phyloP scores from a whole-genome alignment of 2,113 vertebrate species.

The Strix uralensis region DNA sequence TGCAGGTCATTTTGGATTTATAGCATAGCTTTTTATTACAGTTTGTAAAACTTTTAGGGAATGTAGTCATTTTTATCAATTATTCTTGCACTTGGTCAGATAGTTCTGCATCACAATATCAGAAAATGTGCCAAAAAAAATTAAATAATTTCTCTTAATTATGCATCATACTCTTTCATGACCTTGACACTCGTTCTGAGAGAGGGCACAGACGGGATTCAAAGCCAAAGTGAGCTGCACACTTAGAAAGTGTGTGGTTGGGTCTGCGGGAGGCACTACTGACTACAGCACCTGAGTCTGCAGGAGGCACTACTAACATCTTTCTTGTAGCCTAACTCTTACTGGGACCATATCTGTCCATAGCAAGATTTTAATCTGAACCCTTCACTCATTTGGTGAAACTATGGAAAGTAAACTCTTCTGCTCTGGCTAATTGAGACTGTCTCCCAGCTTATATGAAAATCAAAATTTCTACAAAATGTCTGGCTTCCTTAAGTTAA shows the following conservation, averaged over 20 bases:
- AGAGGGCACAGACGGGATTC: not conserved
- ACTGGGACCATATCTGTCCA: not conserved
- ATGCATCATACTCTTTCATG: not conserved
- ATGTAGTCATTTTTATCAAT: constrained; percentile 41
- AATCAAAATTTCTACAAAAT: not conserved
- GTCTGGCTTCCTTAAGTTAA: not conserved
- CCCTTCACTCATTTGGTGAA: not conserved
- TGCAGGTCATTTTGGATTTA: constrained; percentile 70
- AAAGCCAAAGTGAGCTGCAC: not conserved
- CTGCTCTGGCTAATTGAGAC: not conserved
- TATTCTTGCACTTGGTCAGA: not conserved
- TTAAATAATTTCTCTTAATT: not conserved
- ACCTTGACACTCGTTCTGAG: not conserved
- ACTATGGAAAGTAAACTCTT: not conserved
- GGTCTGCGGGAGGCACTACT: not conserved
- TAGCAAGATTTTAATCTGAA: not conserved
- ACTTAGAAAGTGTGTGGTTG: not conserved
- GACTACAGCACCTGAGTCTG: accelerated
- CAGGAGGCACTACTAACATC: not conserved
- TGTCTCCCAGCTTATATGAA: not conserved
- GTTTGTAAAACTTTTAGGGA: constrained; percentile 57
- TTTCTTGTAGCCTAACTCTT: not conserved
- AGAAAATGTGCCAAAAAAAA: not conserved
- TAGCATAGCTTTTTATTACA: constrained; percentile 62
- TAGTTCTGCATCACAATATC: not conserved